These are phyloP conservation scores for Cotesia typhae DNA, from an alignment of 1,140 invertebrate genomes.

Conservation along the genomic window DNA sequence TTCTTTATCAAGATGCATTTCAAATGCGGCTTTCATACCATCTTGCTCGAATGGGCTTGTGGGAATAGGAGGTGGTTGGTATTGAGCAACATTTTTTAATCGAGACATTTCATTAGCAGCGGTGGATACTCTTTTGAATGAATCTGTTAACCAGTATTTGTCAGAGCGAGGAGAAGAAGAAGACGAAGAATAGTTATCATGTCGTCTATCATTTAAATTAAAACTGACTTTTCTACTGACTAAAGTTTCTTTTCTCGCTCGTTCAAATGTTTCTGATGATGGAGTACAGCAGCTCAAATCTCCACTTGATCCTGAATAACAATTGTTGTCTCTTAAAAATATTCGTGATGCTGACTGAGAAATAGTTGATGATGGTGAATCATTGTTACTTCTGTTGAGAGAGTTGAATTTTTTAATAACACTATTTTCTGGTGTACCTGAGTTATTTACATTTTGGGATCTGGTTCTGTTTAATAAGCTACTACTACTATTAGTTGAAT, in stretches of 20 bases:
- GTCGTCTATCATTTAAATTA: conserved; percentile 48
- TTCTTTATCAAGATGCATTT: conserved; percentile 69
- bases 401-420: conserved; percentile 36
- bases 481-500: neutral
- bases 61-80: conserved; percentile 62
- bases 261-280: conserved; percentile 50
- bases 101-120: conserved; percentile 44
- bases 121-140: conserved; percentile 53
- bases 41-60: conserved; percentile 55
- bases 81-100: conserved; percentile 71
- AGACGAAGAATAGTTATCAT: conserved; percentile 37
- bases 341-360: conserved; percentile 37
- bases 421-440: conserved; percentile 20
- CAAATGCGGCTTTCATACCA: conserved; percentile 64
- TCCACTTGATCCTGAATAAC: conserved; percentile 50
- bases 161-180: conserved; percentile 45
- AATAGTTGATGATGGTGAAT: conserved; percentile 30
- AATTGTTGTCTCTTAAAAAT: conserved; percentile 45
- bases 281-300: conserved; percentile 45
- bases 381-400: conserved; percentile 34
- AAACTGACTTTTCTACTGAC: conserved; percentile 57
- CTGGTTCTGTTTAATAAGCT: conserved; percentile 21
- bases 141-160: conserved; percentile 66
- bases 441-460: conserved; percentile 27
- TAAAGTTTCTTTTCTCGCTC: conserved; percentile 46